phyloP scores from a whole-genome alignment of 2,113 vertebrate genomes.

The Xiphias gladius region DNA sequence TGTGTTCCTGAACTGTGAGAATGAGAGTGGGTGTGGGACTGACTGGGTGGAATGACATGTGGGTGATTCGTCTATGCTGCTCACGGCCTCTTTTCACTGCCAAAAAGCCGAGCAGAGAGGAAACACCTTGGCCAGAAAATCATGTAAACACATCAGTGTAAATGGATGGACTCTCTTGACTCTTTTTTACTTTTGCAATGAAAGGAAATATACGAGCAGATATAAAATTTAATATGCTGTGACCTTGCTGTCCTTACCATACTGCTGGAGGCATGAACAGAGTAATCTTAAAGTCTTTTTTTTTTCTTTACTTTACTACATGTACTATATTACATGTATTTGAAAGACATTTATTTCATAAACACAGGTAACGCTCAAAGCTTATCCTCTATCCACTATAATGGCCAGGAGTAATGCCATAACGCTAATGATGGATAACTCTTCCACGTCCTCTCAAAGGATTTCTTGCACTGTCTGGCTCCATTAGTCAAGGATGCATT shows the following conservation, averaged over 20 bases:
- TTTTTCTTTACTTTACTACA: not conserved
- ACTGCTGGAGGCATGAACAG: not conserved
- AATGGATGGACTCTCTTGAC: not conserved
- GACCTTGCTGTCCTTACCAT: not conserved
- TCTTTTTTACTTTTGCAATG: not conserved
- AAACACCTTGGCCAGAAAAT: conserved; percentile 25
- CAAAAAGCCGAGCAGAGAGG: conserved; percentile 42
- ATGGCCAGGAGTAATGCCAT: not conserved
- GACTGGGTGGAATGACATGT: conserved; percentile 34
- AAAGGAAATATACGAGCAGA: not conserved
- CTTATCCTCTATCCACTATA: not conserved
- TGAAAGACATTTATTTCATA: not conserved
- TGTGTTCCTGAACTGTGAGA: conserved; percentile 14
- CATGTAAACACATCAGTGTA: conserved; percentile 28
- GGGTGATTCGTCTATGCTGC: not conserved
- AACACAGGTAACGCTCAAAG: not conserved
- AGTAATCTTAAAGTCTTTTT: not conserved
- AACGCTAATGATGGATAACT: conserved; percentile 22
- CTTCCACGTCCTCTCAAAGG: conserved; percentile 39
- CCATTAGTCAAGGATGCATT: conserved; percentile 57
- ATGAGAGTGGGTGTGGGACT: conserved; percentile 28
- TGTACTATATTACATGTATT: not conserved
- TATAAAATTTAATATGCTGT: not conserved
- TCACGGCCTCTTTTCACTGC: conserved; percentile 9
- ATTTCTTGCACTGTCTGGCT: conserved; percentile 43